phyloP scores from a whole-genome alignment of 2,888 invertebrate genomes.

The Metellina segmentata region DNA sequence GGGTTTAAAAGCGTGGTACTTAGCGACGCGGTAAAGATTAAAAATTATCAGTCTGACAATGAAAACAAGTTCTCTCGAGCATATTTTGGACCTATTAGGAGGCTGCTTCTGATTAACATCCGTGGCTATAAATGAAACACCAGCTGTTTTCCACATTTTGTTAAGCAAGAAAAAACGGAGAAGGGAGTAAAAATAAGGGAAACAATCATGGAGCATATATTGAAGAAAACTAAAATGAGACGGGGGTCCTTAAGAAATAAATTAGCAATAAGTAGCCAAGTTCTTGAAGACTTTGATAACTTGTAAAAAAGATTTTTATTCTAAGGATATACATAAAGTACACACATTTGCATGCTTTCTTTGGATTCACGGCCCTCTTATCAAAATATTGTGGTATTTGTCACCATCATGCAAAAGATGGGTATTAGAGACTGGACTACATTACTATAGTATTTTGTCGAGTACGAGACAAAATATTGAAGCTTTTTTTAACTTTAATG shows the following conservation, averaged over 20 bases:
- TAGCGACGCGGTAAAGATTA: neutral
- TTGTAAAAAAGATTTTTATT: too few species aligned
- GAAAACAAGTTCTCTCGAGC: neutral
- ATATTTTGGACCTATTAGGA: neutral
- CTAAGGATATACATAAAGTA: too few species aligned
- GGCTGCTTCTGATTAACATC: neutral
- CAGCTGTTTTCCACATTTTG: slow-evolving; percentile 11
- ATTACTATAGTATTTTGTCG: too few species aligned
- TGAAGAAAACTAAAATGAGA: neutral
- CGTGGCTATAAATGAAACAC: slow-evolving; percentile 11
- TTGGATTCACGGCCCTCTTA: too few species aligned
- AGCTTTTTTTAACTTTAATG: too few species aligned
- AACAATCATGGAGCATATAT: neutral
- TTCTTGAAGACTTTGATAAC: neutral
- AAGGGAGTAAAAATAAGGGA: neutral
- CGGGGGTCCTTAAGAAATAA: too few species aligned
- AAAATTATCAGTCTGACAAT: neutral
- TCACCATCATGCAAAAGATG: too few species aligned
- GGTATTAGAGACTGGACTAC: too few species aligned
- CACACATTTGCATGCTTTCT: too few species aligned
- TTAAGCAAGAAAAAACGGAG: neutral
- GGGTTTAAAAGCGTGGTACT: neutral
- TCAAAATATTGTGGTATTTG: too few species aligned
- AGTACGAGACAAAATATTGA: too few species aligned
- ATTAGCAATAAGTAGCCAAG: too few species aligned